A percentile compares a stretch with the other conserved stretches of the same genome.
These are phyloP conservation scores for Tursiops truncatus DNA, from an alignment of 2,113 vertebrate genomes.

Conservation along the genomic window DNA sequence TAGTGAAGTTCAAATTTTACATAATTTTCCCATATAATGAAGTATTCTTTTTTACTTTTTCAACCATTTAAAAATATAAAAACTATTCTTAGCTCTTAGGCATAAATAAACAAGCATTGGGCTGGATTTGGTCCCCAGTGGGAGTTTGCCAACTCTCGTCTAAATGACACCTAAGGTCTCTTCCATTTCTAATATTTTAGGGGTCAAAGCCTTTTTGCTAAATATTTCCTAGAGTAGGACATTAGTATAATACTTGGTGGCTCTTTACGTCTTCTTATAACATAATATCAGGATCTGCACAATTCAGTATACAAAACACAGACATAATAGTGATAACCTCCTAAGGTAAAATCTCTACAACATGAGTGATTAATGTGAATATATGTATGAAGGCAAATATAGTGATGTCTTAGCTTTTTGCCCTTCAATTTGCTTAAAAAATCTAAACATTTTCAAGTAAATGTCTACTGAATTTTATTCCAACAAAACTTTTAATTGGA, in stretches of 20 bases:
- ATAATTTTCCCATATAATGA: background rate
- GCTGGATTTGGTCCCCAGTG: background rate
- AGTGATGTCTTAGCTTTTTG: background rate
- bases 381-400: background rate
- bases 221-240: background rate
- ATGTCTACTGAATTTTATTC: constrained; percentile 48
- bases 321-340: background rate
- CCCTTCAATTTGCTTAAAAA: background rate
- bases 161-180: background rate
- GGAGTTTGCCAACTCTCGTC: background rate
- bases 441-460: background rate
- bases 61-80: background rate
- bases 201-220: background rate
- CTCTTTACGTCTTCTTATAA: background rate
- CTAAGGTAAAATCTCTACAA: background rate
- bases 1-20: background rate
- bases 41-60: background rate
- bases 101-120: background rate
- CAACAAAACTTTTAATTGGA: constrained; percentile 16
- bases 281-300: background rate
- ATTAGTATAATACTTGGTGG: background rate
- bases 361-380: background rate
- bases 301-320: background rate
- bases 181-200: background rate
- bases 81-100: background rate